Percentiles rank a stretch among this genome's conserved stretches.
Evolutionary conservation across 2,797 vertebrate species (phyloP).

Genomic region (Sebastes steindachneri): DNA sequence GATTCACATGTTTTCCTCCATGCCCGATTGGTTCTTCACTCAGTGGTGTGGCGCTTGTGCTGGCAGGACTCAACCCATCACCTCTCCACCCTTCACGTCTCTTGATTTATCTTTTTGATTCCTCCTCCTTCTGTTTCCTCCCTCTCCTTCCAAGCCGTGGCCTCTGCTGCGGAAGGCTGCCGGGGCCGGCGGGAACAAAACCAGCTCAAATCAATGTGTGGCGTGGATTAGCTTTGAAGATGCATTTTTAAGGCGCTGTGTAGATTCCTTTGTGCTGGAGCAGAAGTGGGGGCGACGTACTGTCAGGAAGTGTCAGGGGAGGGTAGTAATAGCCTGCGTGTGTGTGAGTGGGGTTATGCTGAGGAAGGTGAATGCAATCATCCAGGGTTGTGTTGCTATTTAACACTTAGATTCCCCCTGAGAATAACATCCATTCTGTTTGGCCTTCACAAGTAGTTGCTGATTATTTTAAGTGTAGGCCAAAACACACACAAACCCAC

Average conservation of each 20-base stretch:
- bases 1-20: slow-evolving; percentile 15
- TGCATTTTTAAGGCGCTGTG: slow-evolving; percentile 30
- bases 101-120: slow-evolving; percentile 26
- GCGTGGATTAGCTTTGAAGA: slow-evolving; percentile 54
- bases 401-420: slow-evolving; percentile 50
- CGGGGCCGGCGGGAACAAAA: not conserved
- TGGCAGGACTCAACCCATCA: slow-evolving; percentile 18
- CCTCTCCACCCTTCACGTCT: slow-evolving; percentile 28
- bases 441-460: slow-evolving; percentile 35
- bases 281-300: slow-evolving; percentile 18
- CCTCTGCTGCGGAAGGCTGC: not conserved
- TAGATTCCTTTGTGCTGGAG: slow-evolving; percentile 22
- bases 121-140: not conserved
- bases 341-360: slow-evolving; percentile 18
- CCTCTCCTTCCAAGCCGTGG: not conserved
- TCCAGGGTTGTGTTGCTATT: slow-evolving; percentile 32
- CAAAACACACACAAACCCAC: not conserved
- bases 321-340: slow-evolving; percentile 16
- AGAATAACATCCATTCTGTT: slow-evolving; percentile 27
- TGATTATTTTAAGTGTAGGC: slow-evolving; percentile 31
- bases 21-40: not conserved
- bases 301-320: slow-evolving; percentile 38
- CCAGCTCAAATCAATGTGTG: slow-evolving; percentile 37
- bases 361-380: slow-evolving; percentile 41
- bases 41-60: not conserved